Percentiles rank a stretch among this genome's conserved stretches.
phyloP scores from a whole-genome alignment of 2,888 invertebrate species.

The Dryobotodes eremita region DNA sequence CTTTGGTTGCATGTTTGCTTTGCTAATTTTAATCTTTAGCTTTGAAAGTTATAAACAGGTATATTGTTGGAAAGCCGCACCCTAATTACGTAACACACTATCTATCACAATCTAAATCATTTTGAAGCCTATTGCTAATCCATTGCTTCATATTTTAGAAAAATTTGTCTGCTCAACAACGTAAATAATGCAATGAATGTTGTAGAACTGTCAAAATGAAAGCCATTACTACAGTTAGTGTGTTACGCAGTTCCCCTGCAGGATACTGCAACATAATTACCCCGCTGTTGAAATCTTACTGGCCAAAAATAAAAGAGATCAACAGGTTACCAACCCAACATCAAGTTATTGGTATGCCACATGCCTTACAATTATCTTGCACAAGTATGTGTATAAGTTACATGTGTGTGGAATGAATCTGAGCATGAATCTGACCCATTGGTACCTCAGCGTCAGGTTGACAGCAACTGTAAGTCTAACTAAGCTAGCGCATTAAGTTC shows the following conservation, averaged over 20 bases:
- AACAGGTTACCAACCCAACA: background rate
- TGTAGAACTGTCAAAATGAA: no score
- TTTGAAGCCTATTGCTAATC: no score
- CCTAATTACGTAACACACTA: no score
- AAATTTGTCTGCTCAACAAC: no score
- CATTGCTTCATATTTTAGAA: no score
- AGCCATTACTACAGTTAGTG: no score
- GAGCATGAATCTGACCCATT: no score
- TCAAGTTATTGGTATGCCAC: background rate
- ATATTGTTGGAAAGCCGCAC: background rate
- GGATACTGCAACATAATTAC: no score
- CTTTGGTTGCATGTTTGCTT: no score
- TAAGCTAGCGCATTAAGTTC: background rate
- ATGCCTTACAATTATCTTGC: background rate
- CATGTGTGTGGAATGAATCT: background rate
- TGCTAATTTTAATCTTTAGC: background rate
- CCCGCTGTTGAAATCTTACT: background rate
- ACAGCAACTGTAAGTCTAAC: background rate
- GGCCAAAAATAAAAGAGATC: background rate
- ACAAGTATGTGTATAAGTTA: background rate
- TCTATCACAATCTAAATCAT: no score
- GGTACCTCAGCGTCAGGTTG: background rate
- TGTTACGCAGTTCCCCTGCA: no score
- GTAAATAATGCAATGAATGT: no score
- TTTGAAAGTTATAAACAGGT: background rate